Conservation (phyloP, 2,113 vertebrate genomes). For the Cariama cristata region DNA sequence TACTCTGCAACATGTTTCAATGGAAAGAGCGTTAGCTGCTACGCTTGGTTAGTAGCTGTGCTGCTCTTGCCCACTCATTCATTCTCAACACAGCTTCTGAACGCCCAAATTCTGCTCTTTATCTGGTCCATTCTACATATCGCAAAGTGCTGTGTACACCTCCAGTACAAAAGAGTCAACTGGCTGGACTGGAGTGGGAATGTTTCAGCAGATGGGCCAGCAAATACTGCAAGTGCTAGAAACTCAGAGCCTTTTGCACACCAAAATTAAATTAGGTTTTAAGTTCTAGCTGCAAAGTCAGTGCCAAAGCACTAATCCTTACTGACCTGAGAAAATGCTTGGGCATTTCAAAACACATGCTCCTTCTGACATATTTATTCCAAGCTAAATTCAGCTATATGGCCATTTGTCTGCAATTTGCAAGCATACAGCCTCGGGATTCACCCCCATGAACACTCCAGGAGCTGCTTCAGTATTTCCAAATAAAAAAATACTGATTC, state of each 20-base stretch:
- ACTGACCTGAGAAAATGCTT: not conserved
- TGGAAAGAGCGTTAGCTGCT: not conserved
- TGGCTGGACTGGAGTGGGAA: not conserved
- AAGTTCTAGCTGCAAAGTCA: not conserved
- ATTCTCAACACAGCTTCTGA: not conserved
- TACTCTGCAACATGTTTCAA: too few species aligned
- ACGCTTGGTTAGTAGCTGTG: not conserved
- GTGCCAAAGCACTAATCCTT: not conserved
- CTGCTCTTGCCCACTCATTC: not conserved
- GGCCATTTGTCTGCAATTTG: not conserved
- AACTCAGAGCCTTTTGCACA: not conserved
- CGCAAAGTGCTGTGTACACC: not conserved
- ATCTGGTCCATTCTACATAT: not conserved
- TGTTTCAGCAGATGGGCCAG: not conserved
- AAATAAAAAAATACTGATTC: not conserved
- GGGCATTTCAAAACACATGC: not conserved
- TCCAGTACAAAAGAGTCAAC: not conserved
- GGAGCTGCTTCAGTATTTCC: not conserved
- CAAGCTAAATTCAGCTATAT: not conserved
- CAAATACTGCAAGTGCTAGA: not conserved
- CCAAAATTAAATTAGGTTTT: not conserved
- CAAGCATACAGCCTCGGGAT: not conserved
- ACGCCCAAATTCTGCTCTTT: not conserved
- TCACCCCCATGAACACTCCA: not conserved
- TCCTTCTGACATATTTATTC: not conserved